Evolutionary conservation across 2,113 vertebrate genomes (phyloP).

Genomic region (Lepisosteus osseus): DNA sequence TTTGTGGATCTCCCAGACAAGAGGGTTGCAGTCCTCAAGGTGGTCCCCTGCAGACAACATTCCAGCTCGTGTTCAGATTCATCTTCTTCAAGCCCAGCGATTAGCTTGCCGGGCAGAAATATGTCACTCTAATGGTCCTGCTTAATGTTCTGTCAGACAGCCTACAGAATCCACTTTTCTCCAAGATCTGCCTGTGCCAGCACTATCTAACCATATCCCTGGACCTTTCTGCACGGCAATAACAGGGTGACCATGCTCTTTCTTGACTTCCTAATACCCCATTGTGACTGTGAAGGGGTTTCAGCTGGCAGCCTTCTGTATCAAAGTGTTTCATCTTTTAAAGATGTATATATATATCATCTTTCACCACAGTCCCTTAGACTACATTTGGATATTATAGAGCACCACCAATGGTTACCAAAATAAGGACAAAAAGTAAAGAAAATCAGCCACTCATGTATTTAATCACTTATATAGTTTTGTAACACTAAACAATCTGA

Average conservation of each 20-base stretch:
- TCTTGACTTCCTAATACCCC: background rate
- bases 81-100: slow-evolving; percentile 2
- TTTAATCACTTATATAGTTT: too few relatives aligned
- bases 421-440: too few relatives aligned
- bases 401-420: too few relatives aligned
- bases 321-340: too few relatives aligned
- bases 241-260: background rate
- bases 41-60: background rate
- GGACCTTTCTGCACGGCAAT: background rate
- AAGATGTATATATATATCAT: too few relatives aligned
- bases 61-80: background rate
- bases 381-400: too few relatives aligned
- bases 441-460: too few relatives aligned
- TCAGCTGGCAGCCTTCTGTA: too few relatives aligned
- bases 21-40: background rate
- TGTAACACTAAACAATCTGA: too few relatives aligned
- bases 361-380: too few relatives aligned
- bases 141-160: slow-evolving; percentile 2
- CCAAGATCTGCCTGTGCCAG: slow-evolving; percentile 53
- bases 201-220: slow-evolving; percentile 37
- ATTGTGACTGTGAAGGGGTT: background rate
- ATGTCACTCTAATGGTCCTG: slow-evolving; percentile 7
- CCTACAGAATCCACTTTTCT: background rate
- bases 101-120: slow-evolving; percentile 6
- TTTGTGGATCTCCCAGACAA: too few relatives aligned